Evolutionary conservation across 2,888 invertebrate genomes (phyloP), one percentile per base, ranked within the genome.

Genomic region (Saturnia japonica): DNA sequence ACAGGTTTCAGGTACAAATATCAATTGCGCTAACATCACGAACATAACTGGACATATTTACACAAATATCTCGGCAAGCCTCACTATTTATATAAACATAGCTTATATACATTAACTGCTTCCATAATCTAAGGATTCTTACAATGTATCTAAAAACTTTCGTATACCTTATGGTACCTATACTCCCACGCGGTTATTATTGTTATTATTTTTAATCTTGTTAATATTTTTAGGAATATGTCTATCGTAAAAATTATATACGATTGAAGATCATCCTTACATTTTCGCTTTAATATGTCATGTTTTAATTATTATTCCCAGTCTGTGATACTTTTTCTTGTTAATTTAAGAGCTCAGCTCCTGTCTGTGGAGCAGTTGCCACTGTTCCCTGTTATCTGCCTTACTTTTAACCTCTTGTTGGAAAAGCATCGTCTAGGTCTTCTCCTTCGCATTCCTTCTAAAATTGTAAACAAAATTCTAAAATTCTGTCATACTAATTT

Each of bases 41-140:
- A 71, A 74, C 77, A 79, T 78, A 80, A 76, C 76, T 76, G 77
- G 81, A 81, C 78, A 82, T 9, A 74, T 77, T 79, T 82, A 82
- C 80, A 81, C 80, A 81, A 82, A 83, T 81, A 82, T 82, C 80
- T 79, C 76, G 75, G 74, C 79, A 83, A 76, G 80, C 80, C 78
- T 75, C 80, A 79, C 79, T 83, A 83, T 86, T 86, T 82, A 57
- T 25, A 28, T 25, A 22, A 57, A 11, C 57, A 9, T 57, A 57
- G 11, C 25, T 25, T 14, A 51, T 51, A 51, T 7, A 19, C n/a
- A 51, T 51, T 19, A 51, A 19, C 19, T 19, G 14, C 43, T 43
- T 43, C 14, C 43, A 43, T 43, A 43, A 43, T 43, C 14, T 1
- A 11, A 14, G 9, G 43, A 43, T 43, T 43, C 14, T 43, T 43